These are phyloP conservation scores for Brachylomia viminalis DNA, from an alignment of 2,888 invertebrate species.

Conservation along the genomic window DNA sequence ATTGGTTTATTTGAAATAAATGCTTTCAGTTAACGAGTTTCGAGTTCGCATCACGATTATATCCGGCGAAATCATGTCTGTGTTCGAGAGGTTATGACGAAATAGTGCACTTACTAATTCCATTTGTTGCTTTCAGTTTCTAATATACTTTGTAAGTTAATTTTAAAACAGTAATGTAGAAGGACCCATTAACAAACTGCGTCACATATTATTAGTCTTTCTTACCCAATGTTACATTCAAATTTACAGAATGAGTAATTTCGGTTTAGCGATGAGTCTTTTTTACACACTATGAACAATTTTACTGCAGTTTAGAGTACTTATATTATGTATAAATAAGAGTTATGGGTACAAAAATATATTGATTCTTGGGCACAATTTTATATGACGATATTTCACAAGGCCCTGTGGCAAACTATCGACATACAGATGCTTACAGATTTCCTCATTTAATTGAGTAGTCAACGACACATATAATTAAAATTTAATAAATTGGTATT, in stretches of 20 bases:
- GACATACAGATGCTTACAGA: neutral
- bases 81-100: neutral
- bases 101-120: neutral
- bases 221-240: neutral
- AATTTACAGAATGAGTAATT: neutral
- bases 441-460: neutral
- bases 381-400: neutral
- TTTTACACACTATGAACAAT: neutral
- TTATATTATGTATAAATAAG: neutral
- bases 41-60: neutral
- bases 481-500: neutral
- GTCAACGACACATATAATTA: neutral
- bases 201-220: neutral
- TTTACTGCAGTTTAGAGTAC: neutral
- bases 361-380: neutral
- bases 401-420: neutral
- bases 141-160: neutral
- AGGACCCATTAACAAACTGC: neutral
- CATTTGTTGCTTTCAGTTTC: neutral
- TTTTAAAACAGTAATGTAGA: neutral
- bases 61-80: neutral
- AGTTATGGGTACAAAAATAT: conserved; percentile 27
- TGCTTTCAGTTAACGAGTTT: too few relatives aligned
- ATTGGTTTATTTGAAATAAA: too few relatives aligned
- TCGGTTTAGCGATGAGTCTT: neutral